Conservation (phyloP, 2,113 vertebrate species). For the Protobothrops flavoviridis region DNA sequence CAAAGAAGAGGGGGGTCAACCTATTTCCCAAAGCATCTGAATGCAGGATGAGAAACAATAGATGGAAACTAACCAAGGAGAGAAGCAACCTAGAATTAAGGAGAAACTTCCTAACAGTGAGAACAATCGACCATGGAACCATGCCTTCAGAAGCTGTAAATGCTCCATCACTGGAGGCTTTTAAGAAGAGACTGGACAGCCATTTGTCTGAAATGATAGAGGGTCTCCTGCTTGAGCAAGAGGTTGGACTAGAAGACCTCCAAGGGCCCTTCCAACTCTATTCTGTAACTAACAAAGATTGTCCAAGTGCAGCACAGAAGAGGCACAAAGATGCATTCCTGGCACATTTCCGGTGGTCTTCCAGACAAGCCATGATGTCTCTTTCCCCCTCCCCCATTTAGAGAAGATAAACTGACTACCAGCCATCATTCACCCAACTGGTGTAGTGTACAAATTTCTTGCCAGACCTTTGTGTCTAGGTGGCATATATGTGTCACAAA, state of each 20-base stretch:
- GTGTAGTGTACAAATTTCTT: not conserved
- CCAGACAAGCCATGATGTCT: not conserved
- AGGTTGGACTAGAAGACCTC: not conserved
- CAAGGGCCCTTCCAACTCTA: not conserved
- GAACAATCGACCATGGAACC: not conserved
- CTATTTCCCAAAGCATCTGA: not conserved
- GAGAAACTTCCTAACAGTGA: not conserved
- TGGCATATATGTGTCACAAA: not conserved
- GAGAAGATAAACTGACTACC: rapidly evolving
- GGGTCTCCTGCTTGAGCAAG: no score
- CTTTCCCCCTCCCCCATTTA: not conserved
- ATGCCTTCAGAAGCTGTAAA: no score
- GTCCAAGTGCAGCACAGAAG: not conserved
- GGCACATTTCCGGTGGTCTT: not conserved
- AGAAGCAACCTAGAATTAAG: not conserved
- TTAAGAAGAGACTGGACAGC: no score
- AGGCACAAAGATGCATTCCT: not conserved
- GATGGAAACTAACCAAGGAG: not conserved
- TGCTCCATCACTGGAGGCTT: no score
- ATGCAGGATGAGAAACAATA: not conserved
- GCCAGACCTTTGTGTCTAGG: not conserved
- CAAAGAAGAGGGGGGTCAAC: not conserved
- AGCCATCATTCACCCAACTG: not conserved
- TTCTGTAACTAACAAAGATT: not conserved
- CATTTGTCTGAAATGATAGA: not conserved